Conservation (phyloP, 2,888 invertebrate species). For the Agrochola lota region DNA sequence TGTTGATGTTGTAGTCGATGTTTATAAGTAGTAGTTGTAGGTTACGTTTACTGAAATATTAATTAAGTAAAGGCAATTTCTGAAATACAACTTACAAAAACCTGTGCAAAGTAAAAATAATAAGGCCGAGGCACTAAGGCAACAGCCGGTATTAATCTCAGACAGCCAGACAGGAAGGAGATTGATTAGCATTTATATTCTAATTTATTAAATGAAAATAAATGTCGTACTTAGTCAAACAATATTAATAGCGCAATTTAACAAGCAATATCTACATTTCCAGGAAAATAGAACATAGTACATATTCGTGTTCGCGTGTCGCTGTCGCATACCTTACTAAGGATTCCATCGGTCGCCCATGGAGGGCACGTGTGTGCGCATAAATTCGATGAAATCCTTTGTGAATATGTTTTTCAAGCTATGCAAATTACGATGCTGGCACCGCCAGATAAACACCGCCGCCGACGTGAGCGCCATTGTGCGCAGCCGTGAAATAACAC, state of each 20-base stretch:
- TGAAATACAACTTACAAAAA: slow-evolving; percentile 20
- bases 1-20: neutral
- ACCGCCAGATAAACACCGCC: slow-evolving; percentile 70
- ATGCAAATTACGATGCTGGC: slow-evolving; percentile 75
- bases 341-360: slow-evolving; percentile 74
- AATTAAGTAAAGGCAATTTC: neutral
- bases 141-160: slow-evolving; percentile 26
- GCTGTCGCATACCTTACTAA: slow-evolving; percentile 64
- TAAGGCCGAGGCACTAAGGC: neutral
- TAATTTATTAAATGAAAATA: slow-evolving; percentile 30
- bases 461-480: slow-evolving; percentile 42
- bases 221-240: neutral
- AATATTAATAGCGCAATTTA: slow-evolving; percentile 22
- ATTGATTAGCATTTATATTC: slow-evolving; percentile 26
- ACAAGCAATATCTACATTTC: slow-evolving; percentile 24
- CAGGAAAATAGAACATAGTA: slow-evolving; percentile 57
- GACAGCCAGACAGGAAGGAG: neutral
- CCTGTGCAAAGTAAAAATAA: slow-evolving; percentile 15
- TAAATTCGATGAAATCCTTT: slow-evolving; percentile 82
- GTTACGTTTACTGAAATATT: neutral
- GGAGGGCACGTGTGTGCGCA: slow-evolving; percentile 80
- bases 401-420: slow-evolving; percentile 75
- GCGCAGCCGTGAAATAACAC: slow-evolving; percentile 62
- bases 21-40: too few relatives aligned
- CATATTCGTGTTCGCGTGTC: slow-evolving; percentile 57